Evolutionary conservation across 2,797 vertebrate genomes (phyloP), one percentile per base, ranked within the genome.

Genomic region (Megaceryle alcyon): DNA sequence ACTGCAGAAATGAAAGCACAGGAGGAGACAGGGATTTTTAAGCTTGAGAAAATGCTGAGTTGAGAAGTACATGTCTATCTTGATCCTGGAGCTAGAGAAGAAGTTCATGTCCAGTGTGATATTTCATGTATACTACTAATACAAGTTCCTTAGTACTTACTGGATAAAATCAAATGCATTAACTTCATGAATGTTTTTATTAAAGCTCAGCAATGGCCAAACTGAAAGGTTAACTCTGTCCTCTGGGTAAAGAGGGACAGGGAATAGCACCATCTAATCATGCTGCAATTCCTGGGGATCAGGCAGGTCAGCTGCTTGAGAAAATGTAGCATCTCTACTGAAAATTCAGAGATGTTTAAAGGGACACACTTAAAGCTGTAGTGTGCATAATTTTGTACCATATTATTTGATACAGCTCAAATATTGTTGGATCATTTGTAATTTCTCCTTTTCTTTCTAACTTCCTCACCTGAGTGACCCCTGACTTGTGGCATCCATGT

Each of bases 171-270:
- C 70, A 88, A 93, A 96, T 1, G 1, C 33, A 94, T 88, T 85
- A 82, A 61, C 56, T 88, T 91, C 64, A 68, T 7, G 2, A 70
- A 73, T 35, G 29, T 85, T 94, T 95, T 92, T 82, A 86, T 73
- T 94, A 92, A 90, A 96, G 29, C 57, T 84, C 48, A 94, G 39
- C 28, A 56, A 73, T 71, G 68, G 65, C 68, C 48, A 90, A 70
- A 86, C 54, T 54, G 70, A 96, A 97, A 97, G 88, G 95, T 90
- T 95, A 94, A 71, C 64, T 85, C 82, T 93, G 70, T 92, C 92
- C 73, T 94, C 88, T 81, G 72, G 90, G 88, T 4, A 2, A 19
- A 61, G 60, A 1, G 10, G 14, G 61, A 79, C 68, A 68, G 63
- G 15, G 64, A 48, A 80, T 13, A 94, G 28, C 73, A 80, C 76